A percentile compares a stretch with the other conserved stretches of the same genome.
Conservation (phyloP, 1,140 invertebrate species). For the Heliconius himera region DNA sequence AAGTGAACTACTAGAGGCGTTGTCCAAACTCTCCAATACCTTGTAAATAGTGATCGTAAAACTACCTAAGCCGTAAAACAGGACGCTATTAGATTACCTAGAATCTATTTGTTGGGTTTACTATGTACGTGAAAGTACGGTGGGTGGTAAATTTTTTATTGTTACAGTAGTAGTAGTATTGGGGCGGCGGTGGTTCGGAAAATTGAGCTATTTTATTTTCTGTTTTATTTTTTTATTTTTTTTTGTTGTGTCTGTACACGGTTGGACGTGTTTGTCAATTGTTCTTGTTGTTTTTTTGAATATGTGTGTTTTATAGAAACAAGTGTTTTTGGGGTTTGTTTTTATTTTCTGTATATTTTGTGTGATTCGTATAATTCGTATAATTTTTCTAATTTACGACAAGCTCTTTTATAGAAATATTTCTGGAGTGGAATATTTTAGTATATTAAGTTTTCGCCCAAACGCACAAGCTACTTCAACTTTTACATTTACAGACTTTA, state of each 20-base stretch:
- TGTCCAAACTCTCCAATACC: constrained; percentile 15
- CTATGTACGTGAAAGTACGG: neutral
- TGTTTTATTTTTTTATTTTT: too few relatives aligned
- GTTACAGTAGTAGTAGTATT: constrained; percentile 7
- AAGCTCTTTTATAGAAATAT: too few relatives aligned
- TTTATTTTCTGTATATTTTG: too few relatives aligned
- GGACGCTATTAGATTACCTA: constrained; percentile 28
- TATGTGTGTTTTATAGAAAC: neutral
- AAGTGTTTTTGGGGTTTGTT: too few relatives aligned
- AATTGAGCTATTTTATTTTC: neutral
- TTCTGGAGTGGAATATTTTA: too few relatives aligned
- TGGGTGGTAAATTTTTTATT: constrained; percentile 26
- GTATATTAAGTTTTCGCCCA: too few relatives aligned
- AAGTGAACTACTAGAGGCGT: constrained; percentile 24
- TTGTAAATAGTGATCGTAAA: constrained; percentile 26
- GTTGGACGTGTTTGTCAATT: neutral
- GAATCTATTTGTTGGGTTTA: constrained; percentile 29
- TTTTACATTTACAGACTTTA: too few relatives aligned
- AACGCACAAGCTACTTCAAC: too few relatives aligned
- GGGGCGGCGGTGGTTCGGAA: neutral
- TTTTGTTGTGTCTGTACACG: neutral
- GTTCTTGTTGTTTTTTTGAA: neutral
- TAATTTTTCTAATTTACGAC: too few relatives aligned
- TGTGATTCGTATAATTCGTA: too few relatives aligned
- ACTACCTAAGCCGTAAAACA: constrained; percentile 31